A percentile compares a stretch with the other conserved stretches of the same genome.
These are phyloP conservation scores for Drosophila mayaguana DNA, from an alignment of 2,888 invertebrate species.

Conservation along the genomic window DNA sequence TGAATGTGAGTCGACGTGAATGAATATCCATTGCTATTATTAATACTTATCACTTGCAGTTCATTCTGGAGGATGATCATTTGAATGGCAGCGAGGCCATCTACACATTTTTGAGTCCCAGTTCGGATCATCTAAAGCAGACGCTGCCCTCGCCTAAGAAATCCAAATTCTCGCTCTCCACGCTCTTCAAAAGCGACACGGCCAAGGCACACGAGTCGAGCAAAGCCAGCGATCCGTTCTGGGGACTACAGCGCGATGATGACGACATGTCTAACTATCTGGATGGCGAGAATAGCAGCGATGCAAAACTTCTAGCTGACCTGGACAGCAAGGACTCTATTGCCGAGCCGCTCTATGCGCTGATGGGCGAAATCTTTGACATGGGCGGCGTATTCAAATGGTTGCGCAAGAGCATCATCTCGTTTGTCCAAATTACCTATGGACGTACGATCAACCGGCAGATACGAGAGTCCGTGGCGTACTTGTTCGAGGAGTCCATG, in stretches of 20 bases:
- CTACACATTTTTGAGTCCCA: conserved; percentile 96
- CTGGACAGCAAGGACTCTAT: conserved; percentile 92
- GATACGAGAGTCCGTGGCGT: conserved; percentile 93
- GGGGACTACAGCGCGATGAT: conserved; percentile 89
- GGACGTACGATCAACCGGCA: conserved; percentile 97
- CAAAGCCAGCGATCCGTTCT: conserved; percentile 85
- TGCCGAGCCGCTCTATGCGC: conserved; percentile 94
- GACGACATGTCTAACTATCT: conserved; percentile 92
- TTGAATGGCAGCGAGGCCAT: conserved; percentile 95
- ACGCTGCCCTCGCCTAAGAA: conserved; percentile 92
- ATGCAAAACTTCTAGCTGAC: conserved; percentile 84
- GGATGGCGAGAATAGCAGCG: conserved; percentile 87
- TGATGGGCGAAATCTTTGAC: conserved; percentile 95
- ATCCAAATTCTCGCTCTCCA: conserved; percentile 93
- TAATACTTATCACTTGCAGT: conserved; percentile 86
- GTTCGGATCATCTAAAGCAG: conserved; percentile 94
- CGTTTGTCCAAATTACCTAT: conserved; percentile 96
- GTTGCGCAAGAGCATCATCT: conserved; percentile 94
- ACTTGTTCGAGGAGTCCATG: conserved; percentile 96
- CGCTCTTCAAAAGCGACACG: conserved; percentile 92
- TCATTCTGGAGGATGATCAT: conserved; percentile 93
- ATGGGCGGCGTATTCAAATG: conserved; percentile 95
- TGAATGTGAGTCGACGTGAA: conserved; percentile 88
- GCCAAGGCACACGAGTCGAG: conserved; percentile 86
- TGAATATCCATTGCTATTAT: not conserved